A percentile compares a stretch with the other conserved stretches of the same genome.
Conservation (phyloP, 2,113 vertebrate genomes). For the Meleagris gallopavo region DNA sequence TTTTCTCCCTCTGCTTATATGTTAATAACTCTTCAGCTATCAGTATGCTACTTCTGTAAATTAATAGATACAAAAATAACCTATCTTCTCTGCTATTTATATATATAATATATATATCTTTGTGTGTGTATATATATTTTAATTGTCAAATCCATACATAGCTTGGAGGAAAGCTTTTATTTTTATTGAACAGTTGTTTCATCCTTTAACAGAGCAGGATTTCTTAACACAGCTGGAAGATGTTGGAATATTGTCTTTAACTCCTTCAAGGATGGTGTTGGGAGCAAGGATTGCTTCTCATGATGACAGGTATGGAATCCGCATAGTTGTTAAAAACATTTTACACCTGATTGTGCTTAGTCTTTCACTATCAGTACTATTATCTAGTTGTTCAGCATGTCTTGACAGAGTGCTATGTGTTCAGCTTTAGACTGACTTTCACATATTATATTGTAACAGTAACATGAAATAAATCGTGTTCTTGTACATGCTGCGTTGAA, state of each 20-base stretch:
- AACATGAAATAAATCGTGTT: background rate
- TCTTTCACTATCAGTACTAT: background rate
- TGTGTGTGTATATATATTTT: background rate
- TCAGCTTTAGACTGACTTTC: background rate
- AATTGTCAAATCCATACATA: background rate
- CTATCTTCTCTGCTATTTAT: background rate
- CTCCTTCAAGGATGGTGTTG: slow-evolving; percentile 94
- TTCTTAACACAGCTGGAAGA: slow-evolving; percentile 94
- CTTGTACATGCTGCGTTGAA: background rate
- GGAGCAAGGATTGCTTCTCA: slow-evolving; percentile 95
- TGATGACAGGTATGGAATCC: slow-evolving; percentile 89
- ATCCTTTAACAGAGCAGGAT: slow-evolving; percentile 88
- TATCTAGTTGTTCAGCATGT: background rate
- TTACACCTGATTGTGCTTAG: background rate
- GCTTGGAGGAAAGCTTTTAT: background rate
- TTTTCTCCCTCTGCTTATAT: background rate
- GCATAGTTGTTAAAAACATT: background rate
- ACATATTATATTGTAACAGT: background rate
- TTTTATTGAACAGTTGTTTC: slow-evolving; percentile 47
- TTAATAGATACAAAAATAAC: background rate
- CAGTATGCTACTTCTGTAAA: background rate
- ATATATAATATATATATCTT: no score
- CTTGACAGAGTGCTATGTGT: background rate
- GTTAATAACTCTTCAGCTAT: background rate
- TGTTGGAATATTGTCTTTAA: slow-evolving; percentile 94